Evolutionary conservation across 2,113 vertebrate species (phyloP), one percentile per base, ranked within the genome.

Genomic region (Miniopterus natalensis): DNA sequence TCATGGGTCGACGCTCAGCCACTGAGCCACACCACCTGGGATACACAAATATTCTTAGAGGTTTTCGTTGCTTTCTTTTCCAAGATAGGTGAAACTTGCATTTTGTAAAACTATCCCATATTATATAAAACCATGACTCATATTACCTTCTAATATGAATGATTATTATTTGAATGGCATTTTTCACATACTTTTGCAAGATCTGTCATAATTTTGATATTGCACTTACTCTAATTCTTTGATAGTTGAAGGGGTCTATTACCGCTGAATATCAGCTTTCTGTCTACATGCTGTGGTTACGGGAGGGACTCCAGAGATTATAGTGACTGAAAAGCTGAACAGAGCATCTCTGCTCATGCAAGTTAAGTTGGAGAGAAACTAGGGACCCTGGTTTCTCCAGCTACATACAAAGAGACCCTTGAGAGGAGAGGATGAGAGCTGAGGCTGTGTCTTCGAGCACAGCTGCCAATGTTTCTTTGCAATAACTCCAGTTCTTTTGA

Each of bases 31-130:
- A 36, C 36, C 36, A 36, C 2, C 36, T 36, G 36, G 36, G 36
- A 36, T 36, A 36, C 36, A 36, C 71, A 90, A 77, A 96, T 8
- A 27, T 36, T 51, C 55, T 55, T 57, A 81, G 17, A 11, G 6
- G 8, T 63, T 66, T 77, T 51, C 14, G 81, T 87, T 59, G 7
- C 45, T 74, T 84, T 71, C 29, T 42, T 93, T 81, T 87, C 70
- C 53, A 92, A 66, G 71, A 42, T 25, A 68, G 18, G 42, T 6
- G 15, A 88, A 94, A 92, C 65, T 5, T 15, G 49, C 51, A 20
- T 55, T 84, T 80, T 94, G 14, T 85, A 74, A 96, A 94, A 84
- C 8, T 40, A 73, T 87, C 2, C 14, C 31, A 92, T 93, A 55
- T 61, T 49, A 42, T 40, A 13, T 11, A 42, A 89, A 80, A 66